Percentiles rank a stretch among this genome's conserved stretches.
These are phyloP conservation scores for Caenorhabditis panamensis DNA, from an alignment of 2,888 invertebrate genomes.

Conservation along the genomic window DNA sequence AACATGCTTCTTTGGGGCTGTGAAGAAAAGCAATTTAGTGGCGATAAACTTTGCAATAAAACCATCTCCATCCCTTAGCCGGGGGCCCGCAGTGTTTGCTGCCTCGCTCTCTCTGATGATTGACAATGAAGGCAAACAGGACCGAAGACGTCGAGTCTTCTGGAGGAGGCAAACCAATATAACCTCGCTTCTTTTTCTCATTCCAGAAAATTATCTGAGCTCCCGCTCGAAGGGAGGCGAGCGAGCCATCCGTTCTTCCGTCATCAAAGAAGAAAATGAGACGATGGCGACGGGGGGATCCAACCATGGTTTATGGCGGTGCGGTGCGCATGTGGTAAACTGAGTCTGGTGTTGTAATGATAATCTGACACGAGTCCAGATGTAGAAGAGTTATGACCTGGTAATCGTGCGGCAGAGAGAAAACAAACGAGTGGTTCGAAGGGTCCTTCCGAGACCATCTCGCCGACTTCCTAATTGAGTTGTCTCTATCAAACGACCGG, in stretches of 20 bases:
- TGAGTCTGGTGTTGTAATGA: conserved; percentile 40
- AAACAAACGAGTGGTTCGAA: conserved; percentile 7
- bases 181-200: conserved; percentile 33
- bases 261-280: background rate
- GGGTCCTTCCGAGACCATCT: conserved; percentile 26
- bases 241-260: conserved; percentile 19
- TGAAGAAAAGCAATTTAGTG: conserved; percentile 61
- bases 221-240: too few species aligned
- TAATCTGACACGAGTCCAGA: conserved; percentile 58
- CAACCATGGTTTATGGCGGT: conserved; percentile 42
- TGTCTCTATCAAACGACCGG: conserved; percentile 30
- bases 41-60: conserved; percentile 61
- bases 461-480: conserved; percentile 36
- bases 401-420: conserved; percentile 26
- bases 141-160: conserved; percentile 52
- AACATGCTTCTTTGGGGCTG: conserved; percentile 58
- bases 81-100: conserved; percentile 49
- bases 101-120: conserved; percentile 44
- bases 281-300: too few species aligned
- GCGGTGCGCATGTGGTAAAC: conserved; percentile 53
- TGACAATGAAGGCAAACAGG: conserved; percentile 56
- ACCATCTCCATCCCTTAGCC: conserved; percentile 48
- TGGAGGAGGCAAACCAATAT: conserved; percentile 51
- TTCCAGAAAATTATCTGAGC: conserved; percentile 42
- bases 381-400: conserved; percentile 47